Evolutionary conservation across 2,797 vertebrate genomes (phyloP).

Genomic region (Gallinago stenura): DNA sequence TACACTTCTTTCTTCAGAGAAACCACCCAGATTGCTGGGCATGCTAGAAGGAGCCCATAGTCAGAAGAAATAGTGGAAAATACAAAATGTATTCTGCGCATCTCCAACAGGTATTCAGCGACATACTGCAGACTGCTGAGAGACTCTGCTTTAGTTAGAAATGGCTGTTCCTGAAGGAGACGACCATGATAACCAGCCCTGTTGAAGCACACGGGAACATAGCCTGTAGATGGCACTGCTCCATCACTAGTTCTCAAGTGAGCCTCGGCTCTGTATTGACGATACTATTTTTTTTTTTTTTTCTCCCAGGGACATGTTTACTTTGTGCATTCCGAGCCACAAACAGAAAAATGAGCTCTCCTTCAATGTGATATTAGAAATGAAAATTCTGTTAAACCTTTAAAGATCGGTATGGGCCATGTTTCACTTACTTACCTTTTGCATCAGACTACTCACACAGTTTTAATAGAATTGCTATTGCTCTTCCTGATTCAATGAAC

Average conservation of each 20-base stretch:
- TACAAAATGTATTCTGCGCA: neutral
- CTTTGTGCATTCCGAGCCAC: constrained; percentile 64
- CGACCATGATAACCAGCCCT: rapidly evolving
- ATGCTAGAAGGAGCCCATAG: neutral
- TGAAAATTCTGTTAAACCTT: constrained; percentile 1
- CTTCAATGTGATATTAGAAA: constrained; percentile 48
- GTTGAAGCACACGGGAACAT: rapidly evolving
- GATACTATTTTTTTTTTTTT: neutral
- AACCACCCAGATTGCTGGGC: neutral
- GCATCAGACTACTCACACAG: neutral
- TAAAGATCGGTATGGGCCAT: neutral
- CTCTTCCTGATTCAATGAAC: neutral
- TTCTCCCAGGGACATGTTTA: constrained; percentile 54
- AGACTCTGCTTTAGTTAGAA: neutral
- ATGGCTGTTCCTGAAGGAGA: neutral
- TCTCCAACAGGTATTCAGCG: neutral
- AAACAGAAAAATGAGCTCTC: constrained; percentile 51
- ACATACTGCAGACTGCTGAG: neutral
- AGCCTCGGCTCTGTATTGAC: neutral
- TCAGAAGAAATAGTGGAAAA: neutral
- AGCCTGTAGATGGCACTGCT: constrained; percentile 80
- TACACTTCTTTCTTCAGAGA: neutral
- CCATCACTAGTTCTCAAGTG: constrained; percentile 21
- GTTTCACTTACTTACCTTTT: constrained; percentile 20
- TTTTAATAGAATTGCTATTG: neutral